Conservation (phyloP, 2,888 invertebrate species). For the Apotomis capreana region DNA sequence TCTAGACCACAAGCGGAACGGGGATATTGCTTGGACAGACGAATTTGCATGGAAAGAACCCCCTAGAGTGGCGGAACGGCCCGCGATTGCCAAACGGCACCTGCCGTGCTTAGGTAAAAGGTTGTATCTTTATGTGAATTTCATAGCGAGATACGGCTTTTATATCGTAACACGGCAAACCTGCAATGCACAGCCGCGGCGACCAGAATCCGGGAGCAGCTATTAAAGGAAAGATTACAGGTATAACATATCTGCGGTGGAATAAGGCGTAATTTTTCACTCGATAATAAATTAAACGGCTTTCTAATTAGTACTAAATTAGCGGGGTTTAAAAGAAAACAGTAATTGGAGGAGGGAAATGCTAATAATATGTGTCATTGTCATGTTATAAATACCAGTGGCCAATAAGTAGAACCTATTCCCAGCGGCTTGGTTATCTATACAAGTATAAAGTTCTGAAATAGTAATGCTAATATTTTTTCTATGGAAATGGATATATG, state of each 20-base stretch:
- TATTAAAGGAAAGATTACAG: conserved; percentile 35
- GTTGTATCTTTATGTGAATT: no score
- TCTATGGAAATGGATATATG: no score
- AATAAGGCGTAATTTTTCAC: background rate
- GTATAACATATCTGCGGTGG: conserved; percentile 11
- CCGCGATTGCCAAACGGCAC: conserved; percentile 30
- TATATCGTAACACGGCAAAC: no score
- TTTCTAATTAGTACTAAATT: background rate
- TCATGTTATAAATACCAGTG: no score
- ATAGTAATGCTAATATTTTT: no score
- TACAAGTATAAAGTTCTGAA: no score
- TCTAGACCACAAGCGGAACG: conserved; percentile 36
- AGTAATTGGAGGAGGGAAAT: no score
- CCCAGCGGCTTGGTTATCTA: no score
- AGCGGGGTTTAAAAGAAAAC: background rate
- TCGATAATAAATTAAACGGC: no score
- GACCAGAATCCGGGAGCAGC: conserved; percentile 27
- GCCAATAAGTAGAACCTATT: no score
- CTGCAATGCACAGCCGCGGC: conserved; percentile 2
- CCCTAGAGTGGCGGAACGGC: conserved; percentile 38
- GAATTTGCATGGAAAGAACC: conserved; percentile 42
- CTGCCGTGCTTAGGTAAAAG: background rate
- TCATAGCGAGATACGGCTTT: no score
- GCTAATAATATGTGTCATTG: no score
- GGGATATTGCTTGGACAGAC: conserved; percentile 36